Evolutionary conservation across 2,113 vertebrate genomes (phyloP).

Genomic region (Centropus bengalensis): DNA sequence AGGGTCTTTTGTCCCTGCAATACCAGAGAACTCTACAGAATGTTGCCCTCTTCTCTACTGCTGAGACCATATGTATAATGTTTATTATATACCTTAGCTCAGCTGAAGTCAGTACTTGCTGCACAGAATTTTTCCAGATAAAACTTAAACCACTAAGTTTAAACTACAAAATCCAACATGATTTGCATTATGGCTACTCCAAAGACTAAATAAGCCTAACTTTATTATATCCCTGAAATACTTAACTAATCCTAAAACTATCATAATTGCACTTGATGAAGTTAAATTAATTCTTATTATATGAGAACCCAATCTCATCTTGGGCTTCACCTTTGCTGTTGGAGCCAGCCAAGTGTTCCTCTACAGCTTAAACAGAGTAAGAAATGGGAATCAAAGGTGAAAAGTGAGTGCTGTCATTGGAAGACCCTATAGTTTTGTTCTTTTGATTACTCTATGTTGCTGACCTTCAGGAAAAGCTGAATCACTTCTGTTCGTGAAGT

Average conservation of each 20-base stretch:
- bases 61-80: background rate
- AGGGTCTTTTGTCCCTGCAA: background rate
- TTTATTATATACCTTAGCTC: background rate
- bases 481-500: background rate
- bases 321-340: background rate
- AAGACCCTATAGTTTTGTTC: background rate
- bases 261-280: background rate
- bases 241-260: conserved; percentile 10
- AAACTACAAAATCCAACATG: background rate
- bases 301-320: background rate
- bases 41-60: background rate
- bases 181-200: background rate
- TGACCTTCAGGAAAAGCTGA: background rate
- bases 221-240: background rate
- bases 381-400: background rate
- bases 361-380: background rate
- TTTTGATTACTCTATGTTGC: background rate
- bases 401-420: background rate
- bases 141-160: background rate
- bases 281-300: background rate
- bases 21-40: background rate
- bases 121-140: background rate
- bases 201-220: background rate
- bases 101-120: background rate
- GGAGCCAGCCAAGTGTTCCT: background rate